Evolutionary conservation across 2,888 invertebrate genomes (phyloP).

Genomic region (Heliconius hortense): DNA sequence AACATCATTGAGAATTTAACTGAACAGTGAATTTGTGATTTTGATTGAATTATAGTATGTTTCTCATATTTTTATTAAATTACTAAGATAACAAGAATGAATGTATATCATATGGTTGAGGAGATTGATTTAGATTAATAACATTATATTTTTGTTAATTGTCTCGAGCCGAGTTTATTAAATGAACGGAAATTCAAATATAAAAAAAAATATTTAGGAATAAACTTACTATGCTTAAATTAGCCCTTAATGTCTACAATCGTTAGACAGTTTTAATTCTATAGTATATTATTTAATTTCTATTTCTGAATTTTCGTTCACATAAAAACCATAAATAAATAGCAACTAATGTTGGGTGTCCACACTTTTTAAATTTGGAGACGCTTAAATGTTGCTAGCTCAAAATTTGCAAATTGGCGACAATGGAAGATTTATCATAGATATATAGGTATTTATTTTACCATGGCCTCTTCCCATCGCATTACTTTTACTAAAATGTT

Average conservation of each 20-base stretch:
- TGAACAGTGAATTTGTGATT: no score
- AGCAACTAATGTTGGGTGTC: slow-evolving; percentile 44
- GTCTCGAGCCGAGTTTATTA: background rate
- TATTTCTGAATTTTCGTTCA: slow-evolving; percentile 31
- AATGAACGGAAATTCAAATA: slow-evolving; percentile 19
- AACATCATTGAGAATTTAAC: background rate
- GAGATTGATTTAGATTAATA: background rate
- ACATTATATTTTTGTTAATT: background rate
- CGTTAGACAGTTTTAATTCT: background rate
- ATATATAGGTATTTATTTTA: slow-evolving; percentile 72
- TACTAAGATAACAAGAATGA: background rate
- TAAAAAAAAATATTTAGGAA: background rate
- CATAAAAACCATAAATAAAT: slow-evolving; percentile 12
- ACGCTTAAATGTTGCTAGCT: slow-evolving; percentile 58
- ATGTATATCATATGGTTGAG: background rate
- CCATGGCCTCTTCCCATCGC: slow-evolving; percentile 76
- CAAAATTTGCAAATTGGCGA: slow-evolving; percentile 61
- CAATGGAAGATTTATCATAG: slow-evolving; percentile 56
- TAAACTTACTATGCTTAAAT: background rate
- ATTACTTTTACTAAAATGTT: slow-evolving; percentile 51
- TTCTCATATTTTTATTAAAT: background rate
- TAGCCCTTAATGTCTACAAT: background rate
- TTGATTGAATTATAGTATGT: background rate
- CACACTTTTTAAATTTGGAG: slow-evolving; percentile 45
- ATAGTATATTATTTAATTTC: background rate